Evolutionary conservation across 2,113 vertebrate genomes (phyloP).

Genomic region (Diphyllodes magnificus): DNA sequence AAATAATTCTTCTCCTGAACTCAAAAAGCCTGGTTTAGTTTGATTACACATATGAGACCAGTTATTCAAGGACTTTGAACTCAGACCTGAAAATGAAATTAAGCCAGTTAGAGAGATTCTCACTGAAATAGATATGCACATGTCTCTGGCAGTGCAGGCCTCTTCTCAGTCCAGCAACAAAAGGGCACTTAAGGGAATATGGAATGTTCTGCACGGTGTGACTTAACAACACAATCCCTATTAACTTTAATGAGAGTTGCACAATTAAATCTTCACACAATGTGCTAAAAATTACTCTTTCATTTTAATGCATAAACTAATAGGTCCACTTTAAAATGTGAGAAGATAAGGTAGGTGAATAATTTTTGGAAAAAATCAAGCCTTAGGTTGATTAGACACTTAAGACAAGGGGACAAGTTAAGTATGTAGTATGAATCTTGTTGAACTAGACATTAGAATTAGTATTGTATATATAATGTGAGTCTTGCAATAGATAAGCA

Average conservation of each 20-base stretch:
- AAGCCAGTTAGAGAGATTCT: not conserved
- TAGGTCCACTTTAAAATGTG: not conserved
- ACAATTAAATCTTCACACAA: not conserved
- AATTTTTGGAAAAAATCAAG: not conserved
- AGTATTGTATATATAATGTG: not conserved
- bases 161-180: not conserved
- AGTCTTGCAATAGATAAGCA: not conserved
- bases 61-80: not conserved
- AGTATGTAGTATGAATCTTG: not conserved
- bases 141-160: not conserved
- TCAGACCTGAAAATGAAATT: not conserved
- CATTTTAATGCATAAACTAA: not conserved
- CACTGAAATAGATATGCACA: not conserved
- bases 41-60: not conserved
- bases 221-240: constrained; percentile 16
- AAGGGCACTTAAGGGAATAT: constrained; percentile 24
- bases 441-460: not conserved
- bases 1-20: not conserved
- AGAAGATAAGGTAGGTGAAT: not conserved
- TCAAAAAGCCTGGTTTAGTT: not conserved
- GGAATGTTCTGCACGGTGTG: not conserved
- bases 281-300: not conserved
- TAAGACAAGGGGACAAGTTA: not conserved
- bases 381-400: not conserved
- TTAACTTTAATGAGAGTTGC: constrained; percentile 39